phyloP scores from a whole-genome alignment of 2,797 vertebrate species.

The Spondyliosoma cantharus region DNA sequence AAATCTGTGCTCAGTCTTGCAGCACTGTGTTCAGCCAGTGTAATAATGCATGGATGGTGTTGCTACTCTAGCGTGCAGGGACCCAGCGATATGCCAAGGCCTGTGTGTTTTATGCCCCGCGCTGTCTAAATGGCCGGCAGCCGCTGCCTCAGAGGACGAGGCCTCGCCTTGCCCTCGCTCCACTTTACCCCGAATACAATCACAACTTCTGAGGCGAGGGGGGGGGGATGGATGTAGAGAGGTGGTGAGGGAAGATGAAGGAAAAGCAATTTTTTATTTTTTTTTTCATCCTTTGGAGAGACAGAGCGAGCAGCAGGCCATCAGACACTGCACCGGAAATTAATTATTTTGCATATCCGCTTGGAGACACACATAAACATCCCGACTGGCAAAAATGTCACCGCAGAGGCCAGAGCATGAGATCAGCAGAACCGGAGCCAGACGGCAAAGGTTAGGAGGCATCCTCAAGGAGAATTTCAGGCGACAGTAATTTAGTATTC shows the following conservation, averaged over 20 bases:
- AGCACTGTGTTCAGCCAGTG: conserved; percentile 62
- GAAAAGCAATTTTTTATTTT: conserved; percentile 20
- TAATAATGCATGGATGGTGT: conserved; percentile 72
- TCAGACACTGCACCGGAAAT: conserved; percentile 56
- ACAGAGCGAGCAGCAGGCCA: conserved; percentile 46
- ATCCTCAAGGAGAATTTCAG: conserved; percentile 51
- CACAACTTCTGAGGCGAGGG: conserved; percentile 47
- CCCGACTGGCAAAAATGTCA: conserved; percentile 48
- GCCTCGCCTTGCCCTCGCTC: conserved; percentile 64
- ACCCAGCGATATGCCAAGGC: conserved; percentile 61
- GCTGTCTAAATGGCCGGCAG: conserved; percentile 63
- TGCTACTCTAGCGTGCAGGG: conserved; percentile 67
- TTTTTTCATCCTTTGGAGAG: conserved; percentile 18
- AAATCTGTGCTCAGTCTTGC: conserved; percentile 62
- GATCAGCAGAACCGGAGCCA: conserved; percentile 21
- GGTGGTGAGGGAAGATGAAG: conserved; percentile 17
- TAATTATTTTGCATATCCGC: conserved; percentile 64
- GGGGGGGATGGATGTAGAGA: conserved; percentile 33
- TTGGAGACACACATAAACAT: conserved; percentile 45
- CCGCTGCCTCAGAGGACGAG: conserved; percentile 55
- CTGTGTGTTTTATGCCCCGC: conserved; percentile 67
- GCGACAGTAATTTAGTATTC: conserved; percentile 45
- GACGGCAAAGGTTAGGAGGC: conserved; percentile 39
- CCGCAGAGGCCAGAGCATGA: conserved; percentile 19
- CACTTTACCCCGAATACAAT: conserved; percentile 62